phyloP scores from a whole-genome alignment of 2,113 vertebrate species.

The Myotis davidii region DNA sequence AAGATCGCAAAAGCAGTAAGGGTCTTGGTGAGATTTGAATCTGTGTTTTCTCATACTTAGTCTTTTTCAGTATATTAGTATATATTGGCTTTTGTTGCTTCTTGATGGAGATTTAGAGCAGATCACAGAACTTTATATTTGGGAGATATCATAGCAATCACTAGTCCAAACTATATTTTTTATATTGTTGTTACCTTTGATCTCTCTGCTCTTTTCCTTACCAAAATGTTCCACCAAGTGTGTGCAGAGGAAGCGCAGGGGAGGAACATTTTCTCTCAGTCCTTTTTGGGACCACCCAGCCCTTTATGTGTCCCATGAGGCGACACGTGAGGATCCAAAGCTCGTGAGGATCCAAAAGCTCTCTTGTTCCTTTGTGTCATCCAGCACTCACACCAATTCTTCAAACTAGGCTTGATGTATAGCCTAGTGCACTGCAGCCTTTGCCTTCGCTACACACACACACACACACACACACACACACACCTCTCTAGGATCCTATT shows the following conservation, averaged over 20 bases:
- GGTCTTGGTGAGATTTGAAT: background rate
- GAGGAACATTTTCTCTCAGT: background rate
- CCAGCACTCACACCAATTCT: background rate
- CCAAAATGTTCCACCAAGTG: background rate
- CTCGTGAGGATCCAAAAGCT: background rate
- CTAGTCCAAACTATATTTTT: background rate
- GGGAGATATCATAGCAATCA: background rate
- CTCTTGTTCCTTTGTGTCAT: background rate
- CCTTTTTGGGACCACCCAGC: background rate
- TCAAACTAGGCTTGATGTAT: background rate
- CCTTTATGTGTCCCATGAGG: background rate
- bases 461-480: background rate
- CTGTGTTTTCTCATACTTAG: background rate
- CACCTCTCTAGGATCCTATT: background rate
- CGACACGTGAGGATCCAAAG: background rate
- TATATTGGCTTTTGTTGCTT: background rate
- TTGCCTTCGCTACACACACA: background rate
- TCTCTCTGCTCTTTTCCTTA: background rate
- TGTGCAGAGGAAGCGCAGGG: background rate
- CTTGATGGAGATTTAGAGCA: background rate
- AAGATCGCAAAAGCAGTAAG: background rate
- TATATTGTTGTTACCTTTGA: background rate
- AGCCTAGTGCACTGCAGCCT: background rate
- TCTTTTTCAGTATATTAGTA: background rate
- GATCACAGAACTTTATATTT: background rate